phyloP scores from a whole-genome alignment of 2,888 invertebrate genomes.

The Ectemnius cavifrons region DNA sequence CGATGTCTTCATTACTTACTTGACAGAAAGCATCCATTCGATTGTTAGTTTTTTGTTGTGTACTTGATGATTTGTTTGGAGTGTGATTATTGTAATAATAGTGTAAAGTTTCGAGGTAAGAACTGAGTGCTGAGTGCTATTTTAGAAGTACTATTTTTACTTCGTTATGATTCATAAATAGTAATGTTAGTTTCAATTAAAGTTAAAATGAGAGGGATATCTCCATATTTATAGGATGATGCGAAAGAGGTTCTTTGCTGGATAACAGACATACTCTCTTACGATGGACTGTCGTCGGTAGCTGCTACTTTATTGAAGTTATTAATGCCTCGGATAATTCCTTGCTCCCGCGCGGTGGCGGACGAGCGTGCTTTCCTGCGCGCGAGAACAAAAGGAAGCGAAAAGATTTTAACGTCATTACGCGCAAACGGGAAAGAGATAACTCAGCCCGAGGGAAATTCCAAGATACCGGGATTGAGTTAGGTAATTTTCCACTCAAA shows the following conservation, averaged over 20 bases:
- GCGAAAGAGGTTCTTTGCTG: conserved; percentile 14
- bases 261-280: neutral
- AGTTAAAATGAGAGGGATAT: conserved; percentile 24
- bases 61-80: no score
- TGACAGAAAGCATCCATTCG: neutral
- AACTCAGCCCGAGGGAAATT: neutral
- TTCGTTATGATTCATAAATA: conserved; percentile 43
- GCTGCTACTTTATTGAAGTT: no score
- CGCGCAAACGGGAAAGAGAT: conserved; percentile 1
- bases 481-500: conserved; percentile 3
- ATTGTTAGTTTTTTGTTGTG: no score
- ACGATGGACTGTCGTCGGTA: no score
- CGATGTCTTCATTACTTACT: conserved; percentile 45
- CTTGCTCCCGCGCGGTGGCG: no score
- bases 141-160: no score
- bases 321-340: no score
- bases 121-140: no score
- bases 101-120: no score
- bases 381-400: neutral
- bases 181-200: conserved; percentile 55
- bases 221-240: conserved; percentile 30
- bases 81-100: no score
- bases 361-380: no score
- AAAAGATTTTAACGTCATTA: neutral
- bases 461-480: conserved; percentile 3